These are phyloP conservation scores for Drosophila pseudoananassae DNA, from an alignment of 1,140 invertebrate genomes.

Conservation along the genomic window DNA sequence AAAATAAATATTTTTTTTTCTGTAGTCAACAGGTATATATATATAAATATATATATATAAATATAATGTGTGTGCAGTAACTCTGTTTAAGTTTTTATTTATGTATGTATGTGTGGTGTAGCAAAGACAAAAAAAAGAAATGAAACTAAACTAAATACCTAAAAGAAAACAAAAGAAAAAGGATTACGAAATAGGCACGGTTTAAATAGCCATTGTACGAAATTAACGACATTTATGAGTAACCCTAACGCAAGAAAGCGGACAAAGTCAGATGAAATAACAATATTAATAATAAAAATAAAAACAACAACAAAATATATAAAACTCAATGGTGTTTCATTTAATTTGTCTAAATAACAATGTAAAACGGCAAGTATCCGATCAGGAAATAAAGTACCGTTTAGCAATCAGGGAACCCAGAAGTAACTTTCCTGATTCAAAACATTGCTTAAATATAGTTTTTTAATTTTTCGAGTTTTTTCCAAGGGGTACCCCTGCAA, in stretches of 20 bases:
- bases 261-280: constrained; percentile 52
- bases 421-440: too few relatives aligned
- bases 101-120: constrained; percentile 68
- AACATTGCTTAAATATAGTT: too few relatives aligned
- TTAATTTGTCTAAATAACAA: background rate
- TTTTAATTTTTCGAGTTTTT: too few relatives aligned
- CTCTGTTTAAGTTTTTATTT: constrained; percentile 81
- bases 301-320: constrained; percentile 36
- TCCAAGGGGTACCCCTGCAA: too few relatives aligned
- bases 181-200: constrained; percentile 42
- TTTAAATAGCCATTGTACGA: constrained; percentile 46
- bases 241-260: constrained; percentile 46
- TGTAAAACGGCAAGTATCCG: too few relatives aligned
- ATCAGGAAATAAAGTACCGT: too few relatives aligned
- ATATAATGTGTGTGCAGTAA: constrained; percentile 75
- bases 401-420: too few relatives aligned
- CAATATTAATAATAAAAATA: constrained; percentile 47
- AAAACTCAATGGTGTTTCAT: constrained; percentile 9
- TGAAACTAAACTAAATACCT: constrained; percentile 47
- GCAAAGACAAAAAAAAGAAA: constrained; percentile 30
- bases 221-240: constrained; percentile 46
- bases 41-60: constrained; percentile 5
- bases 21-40: constrained; percentile 57
- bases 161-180: constrained; percentile 10
- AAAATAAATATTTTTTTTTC: constrained; percentile 61